Base-by-base conservation (phyloP, 2,888 invertebrate species). In the Oxyteleia sp. region DNA sequence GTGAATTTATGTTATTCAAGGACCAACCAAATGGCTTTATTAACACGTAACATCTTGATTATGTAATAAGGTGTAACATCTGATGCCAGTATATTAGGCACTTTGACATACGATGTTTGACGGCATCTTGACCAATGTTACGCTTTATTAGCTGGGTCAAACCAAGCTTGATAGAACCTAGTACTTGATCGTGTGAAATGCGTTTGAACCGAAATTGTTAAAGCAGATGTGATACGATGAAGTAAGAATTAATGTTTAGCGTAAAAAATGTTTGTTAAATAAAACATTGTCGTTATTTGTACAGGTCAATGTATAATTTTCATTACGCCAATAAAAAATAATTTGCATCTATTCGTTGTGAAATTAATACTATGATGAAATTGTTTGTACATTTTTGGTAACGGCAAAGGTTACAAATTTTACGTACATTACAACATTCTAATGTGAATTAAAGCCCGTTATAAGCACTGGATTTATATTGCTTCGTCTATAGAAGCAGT, bases 61-160 rank as follows among this genome's bases (percentile, higher is more conserved):
- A 7, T 32, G 49, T 59, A 71, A 59, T 71, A 49, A 71, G 59
- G 32, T 23, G 18, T 47, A 35, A 45, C 43, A 20, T 45, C 45
- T 55, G 43, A 43, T 57, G 47, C 43, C 5, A 8, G 13, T 32
- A 43, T 13, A 20, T 55, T 55, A 45, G 32, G 32, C 35, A 10
- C 29, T 20, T 45, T 45, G 15, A 57, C 57, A 35, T 13, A 23
- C 47, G 23, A 29, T 38, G 16, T 41, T 53, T 29, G 15, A 45
- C 10, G 23, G 5, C 55, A 20, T 45, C 29, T 69, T 45, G 57
- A 35, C 57, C 69, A 71, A 57, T 38, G 43, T 53, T 23, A 68
- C 13, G 57, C 47, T 57, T 57, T 45, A 71, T 71, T 71, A 23
- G 55, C 23, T 57, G 8, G 69, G 57, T 47, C 47, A 57, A 57